These are phyloP conservation scores for Drosophila infuscata DNA, from an alignment of 2,888 invertebrate genomes.

Conservation along the genomic window DNA sequence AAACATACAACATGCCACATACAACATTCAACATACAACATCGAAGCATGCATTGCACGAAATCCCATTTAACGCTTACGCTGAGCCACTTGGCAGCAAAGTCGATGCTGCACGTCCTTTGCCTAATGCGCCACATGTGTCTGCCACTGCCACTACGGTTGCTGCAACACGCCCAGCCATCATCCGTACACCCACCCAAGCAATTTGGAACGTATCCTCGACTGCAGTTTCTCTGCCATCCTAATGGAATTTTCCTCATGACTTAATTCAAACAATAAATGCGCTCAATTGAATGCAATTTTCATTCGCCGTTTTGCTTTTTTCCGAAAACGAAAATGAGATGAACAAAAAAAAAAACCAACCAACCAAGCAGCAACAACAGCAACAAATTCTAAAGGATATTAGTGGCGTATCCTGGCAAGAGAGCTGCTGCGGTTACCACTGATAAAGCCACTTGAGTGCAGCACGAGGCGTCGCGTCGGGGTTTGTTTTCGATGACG, in stretches of 20 bases:
- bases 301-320: slow-evolving; percentile 70
- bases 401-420: slow-evolving; percentile 62
- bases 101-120: slow-evolving; percentile 39
- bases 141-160: slow-evolving; percentile 43
- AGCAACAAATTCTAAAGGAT: slow-evolving; percentile 65
- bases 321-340: slow-evolving; percentile 54
- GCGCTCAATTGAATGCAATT: slow-evolving; percentile 84
- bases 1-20: not conserved
- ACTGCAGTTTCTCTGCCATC: slow-evolving; percentile 71
- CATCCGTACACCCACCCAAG: slow-evolving; percentile 36
- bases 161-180: slow-evolving; percentile 57
- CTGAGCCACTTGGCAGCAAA: slow-evolving; percentile 50
- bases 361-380: slow-evolving; percentile 13
- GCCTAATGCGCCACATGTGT: slow-evolving; percentile 69
- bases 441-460: slow-evolving; percentile 83
- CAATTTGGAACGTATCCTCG: slow-evolving; percentile 38
- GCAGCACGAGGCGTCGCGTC: slow-evolving; percentile 60
- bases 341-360: slow-evolving; percentile 10
- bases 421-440: slow-evolving; percentile 73
- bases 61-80: slow-evolving; percentile 70
- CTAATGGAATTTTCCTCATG: slow-evolving; percentile 85
- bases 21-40: not conserved
- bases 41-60: slow-evolving; percentile 46
- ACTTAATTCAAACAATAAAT: slow-evolving; percentile 84
- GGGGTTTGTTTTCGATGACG: slow-evolving; percentile 73